phyloP scores from a whole-genome alignment of 2,797 vertebrate genomes.

The Phoebastria nigripes region DNA sequence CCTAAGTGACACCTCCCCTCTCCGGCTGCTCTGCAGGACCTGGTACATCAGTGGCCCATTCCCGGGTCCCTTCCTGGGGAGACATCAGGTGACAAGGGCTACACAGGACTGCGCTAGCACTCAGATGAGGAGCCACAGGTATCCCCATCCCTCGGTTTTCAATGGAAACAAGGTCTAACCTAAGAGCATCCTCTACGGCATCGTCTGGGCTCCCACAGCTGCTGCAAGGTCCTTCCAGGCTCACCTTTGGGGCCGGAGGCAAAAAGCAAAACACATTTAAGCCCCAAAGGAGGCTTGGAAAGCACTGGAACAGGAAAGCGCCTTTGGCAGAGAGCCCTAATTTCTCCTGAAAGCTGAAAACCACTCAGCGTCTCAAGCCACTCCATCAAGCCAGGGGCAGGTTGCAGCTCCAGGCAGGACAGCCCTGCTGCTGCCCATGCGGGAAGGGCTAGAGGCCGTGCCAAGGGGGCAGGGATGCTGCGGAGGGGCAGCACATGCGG shows the following conservation, averaged over 20 bases:
- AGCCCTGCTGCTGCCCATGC: too few relatives aligned
- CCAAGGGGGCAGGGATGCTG: background rate
- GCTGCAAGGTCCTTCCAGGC: background rate
- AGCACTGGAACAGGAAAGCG: background rate
- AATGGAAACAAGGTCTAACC: background rate
- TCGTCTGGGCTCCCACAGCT: background rate
- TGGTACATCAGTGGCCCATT: background rate
- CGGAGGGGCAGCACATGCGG: rapidly evolving
- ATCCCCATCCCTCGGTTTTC: background rate
- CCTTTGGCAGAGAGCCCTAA: background rate
- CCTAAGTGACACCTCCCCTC: background rate
- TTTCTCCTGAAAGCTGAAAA: background rate
- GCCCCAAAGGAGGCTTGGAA: background rate
- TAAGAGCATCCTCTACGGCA: background rate
- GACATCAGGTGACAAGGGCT: background rate
- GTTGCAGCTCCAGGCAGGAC: background rate
- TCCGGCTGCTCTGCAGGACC: background rate
- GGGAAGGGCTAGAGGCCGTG: background rate
- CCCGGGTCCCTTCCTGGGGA: background rate
- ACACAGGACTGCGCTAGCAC: background rate
- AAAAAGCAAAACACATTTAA: background rate
- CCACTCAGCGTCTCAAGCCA: background rate
- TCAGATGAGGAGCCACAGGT: background rate
- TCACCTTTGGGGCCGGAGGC: background rate
- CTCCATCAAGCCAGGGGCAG: background rate